Conservation (phyloP, 2,797 vertebrate genomes). For the Pseudocheirus occidentalis region DNA sequence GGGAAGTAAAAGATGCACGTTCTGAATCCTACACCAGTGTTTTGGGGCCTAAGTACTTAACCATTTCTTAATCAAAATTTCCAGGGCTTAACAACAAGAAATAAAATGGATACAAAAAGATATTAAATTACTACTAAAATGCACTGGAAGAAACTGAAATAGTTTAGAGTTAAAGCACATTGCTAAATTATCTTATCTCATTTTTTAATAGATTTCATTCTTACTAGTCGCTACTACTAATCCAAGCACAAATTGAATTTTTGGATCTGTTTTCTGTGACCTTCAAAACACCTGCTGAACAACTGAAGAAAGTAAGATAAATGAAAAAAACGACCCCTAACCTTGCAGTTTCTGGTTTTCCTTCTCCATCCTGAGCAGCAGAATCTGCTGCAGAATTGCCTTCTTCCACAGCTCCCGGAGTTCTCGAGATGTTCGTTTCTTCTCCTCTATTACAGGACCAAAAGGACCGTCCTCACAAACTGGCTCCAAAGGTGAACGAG, state of each 20-base stretch:
- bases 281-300: not conserved
- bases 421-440: constrained; percentile 87
- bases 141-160: not conserved
- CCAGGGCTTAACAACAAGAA: not conserved
- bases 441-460: constrained; percentile 87
- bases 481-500: constrained; percentile 85
- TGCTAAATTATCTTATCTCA: not conserved
- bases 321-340: constrained; percentile 72
- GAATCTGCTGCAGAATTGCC: constrained; percentile 96
- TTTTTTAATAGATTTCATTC: not conserved
- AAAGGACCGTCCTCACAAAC: constrained; percentile 88
- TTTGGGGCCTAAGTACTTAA: not conserved
- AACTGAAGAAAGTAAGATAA: not conserved
- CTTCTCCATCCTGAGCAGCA: constrained; percentile 97
- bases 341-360: constrained; percentile 98
- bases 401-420: constrained; percentile 96
- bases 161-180: not conserved
- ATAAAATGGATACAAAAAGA: not conserved
- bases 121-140: not conserved
- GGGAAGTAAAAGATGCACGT: not conserved
- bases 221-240: not conserved
- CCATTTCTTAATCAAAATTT: not conserved
- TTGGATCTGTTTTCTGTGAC: not conserved
- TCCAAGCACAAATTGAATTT: not conserved
- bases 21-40: not conserved